phyloP scores from a whole-genome alignment of 2,888 invertebrate species.

The Drosophila basisetae region DNA sequence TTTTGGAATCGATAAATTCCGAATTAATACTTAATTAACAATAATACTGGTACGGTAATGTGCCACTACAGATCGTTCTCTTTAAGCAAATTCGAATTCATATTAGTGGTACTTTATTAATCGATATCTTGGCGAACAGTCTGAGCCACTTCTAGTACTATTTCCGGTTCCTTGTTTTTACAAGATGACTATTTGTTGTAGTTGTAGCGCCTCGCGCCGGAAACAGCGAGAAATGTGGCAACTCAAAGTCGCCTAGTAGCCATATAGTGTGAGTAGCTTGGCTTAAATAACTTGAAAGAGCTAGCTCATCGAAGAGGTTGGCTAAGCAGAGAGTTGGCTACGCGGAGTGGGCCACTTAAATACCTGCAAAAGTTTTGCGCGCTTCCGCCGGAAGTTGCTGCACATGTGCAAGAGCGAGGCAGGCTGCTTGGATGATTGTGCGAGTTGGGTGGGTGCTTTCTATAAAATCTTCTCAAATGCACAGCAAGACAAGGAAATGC shows the following conservation, averaged over 20 bases:
- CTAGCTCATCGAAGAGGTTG: constrained; percentile 10
- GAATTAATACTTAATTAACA: neutral
- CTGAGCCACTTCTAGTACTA: constrained; percentile 1
- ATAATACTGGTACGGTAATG: neutral
- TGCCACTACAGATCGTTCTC: neutral
- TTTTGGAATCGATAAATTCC: neutral
- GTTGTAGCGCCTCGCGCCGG: constrained; percentile 37
- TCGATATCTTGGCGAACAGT: neutral
- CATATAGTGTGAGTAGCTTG: constrained; percentile 17
- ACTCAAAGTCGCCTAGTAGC: constrained; percentile 36
- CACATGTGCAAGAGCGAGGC: constrained; percentile 28
- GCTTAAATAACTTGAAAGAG: constrained; percentile 25
- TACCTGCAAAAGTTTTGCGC: constrained; percentile 72
- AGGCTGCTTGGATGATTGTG: neutral
- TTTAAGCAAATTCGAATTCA: neutral
- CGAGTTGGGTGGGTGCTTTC: neutral
- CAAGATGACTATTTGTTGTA: constrained; percentile 5
- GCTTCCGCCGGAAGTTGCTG: constrained; percentile 76
- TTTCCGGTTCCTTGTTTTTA: neutral
- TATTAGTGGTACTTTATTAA: neutral
- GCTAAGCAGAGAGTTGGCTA: constrained; percentile 16
- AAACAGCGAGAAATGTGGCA: constrained; percentile 63
- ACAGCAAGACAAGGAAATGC: constrained; percentile 65
- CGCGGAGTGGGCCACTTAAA: constrained; percentile 65
- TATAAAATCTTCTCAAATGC: constrained; percentile 57